Base-by-base conservation (phyloP, 2,888 invertebrate genomes). In the Drosophila stalkeri region DNA sequence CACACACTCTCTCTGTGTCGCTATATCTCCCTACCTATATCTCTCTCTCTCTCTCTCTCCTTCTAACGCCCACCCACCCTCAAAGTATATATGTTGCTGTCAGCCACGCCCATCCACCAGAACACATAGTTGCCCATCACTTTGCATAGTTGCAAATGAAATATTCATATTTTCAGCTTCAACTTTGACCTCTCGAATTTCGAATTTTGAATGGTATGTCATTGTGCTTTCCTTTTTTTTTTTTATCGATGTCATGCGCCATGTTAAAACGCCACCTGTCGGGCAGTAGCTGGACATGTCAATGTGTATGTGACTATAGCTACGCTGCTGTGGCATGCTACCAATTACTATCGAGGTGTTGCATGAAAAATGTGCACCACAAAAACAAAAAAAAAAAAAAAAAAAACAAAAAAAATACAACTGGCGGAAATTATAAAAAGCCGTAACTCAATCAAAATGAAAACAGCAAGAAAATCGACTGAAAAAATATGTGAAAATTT, bases 81-180 rank as follows among this genome's bases (percentile, higher is more conserved):
- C 59, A 67, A 66, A 77, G 68, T 72, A 57, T 68, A 73, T 66
- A 57, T 68, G 73, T 66, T 66, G 64, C 59, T 74, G 79, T 81
- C 76, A 70, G 64, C 66, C 73, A 52, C 52, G 9, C 20, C 64
- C 51, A 35, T 18, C 8, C 3, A 18, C 20, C 37, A 5, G 18
- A 18, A 12, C 41, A 7, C 33, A 51, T 18, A 31, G 51, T 51
- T 51, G 23, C 33, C 23, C 4, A 23, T 11, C 27, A 5, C 33
- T 51, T 51, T 23, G 16, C 63, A 56, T 41, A 43, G 41, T 31
- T 35, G 35, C 66, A 14, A 56, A 66, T 86, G 73, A 86, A 88
- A 86, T 86, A 88, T 86, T 86, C 89, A 85, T 81, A 81, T 74
- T 80, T 81, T 77, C 52, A 57, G 61, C 66, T 54, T 67, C 71